Evolutionary conservation across 1,140 invertebrate genomes (phyloP).

Genomic region (Caenorhabditis briggsae): DNA sequence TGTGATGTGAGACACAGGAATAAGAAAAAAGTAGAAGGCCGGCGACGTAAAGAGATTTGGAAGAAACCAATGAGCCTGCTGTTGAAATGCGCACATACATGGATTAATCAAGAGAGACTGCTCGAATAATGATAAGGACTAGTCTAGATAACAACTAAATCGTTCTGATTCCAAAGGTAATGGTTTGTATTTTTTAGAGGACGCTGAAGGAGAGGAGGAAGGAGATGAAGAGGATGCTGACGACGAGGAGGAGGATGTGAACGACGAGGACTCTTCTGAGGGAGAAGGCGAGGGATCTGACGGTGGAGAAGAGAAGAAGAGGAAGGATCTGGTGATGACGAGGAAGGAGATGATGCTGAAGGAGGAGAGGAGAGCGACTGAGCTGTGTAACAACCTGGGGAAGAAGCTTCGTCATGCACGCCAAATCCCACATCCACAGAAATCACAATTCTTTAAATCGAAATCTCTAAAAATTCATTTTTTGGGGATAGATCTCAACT

Average conservation of each 20-base stretch:
- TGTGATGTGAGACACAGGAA: constrained; percentile 46
- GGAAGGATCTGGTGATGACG: constrained; percentile 58
- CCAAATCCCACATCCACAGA: background rate
- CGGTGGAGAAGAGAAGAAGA: constrained; percentile 35
- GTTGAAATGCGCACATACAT: background rate
- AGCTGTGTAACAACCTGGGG: constrained; percentile 1
- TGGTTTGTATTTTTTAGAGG: constrained; percentile 18
- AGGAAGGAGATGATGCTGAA: constrained; percentile 57
- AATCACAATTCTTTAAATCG: constrained; percentile 27
- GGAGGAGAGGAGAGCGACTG: constrained; percentile 58
- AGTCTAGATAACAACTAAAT: no score
- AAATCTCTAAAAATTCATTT: constrained; percentile 49
- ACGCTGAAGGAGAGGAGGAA: constrained; percentile 57
- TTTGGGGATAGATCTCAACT: constrained; percentile 55
- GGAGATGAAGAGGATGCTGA: constrained; percentile 60
- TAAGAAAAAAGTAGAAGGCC: constrained; percentile 37
- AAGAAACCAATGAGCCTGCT: background rate
- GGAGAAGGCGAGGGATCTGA: constrained; percentile 58
- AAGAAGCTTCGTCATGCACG: background rate
- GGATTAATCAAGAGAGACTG: no score
- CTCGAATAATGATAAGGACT: no score
- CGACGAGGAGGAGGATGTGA: constrained; percentile 50
- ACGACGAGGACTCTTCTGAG: constrained; percentile 56
- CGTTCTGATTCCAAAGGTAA: background rate
- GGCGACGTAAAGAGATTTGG: background rate